Evolutionary conservation across 2,113 vertebrate genomes (phyloP).

Genomic region (Lutjanus erythropterus): DNA sequence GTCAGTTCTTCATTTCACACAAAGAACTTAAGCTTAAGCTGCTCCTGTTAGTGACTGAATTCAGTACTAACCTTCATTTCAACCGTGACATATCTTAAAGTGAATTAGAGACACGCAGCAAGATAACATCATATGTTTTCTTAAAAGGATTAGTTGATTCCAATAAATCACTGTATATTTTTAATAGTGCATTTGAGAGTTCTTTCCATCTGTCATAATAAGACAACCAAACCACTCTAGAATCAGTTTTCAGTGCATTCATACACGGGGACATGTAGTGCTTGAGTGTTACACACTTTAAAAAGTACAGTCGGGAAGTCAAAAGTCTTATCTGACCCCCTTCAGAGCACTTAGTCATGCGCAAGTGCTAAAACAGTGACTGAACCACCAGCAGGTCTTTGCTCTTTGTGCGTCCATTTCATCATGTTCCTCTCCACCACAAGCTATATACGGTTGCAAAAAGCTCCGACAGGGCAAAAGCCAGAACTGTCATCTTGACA

Average conservation of each 20-base stretch:
- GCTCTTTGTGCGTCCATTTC: conserved; percentile 37
- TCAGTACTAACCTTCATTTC: no score
- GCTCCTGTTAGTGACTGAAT: no score
- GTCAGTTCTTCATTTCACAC: no score
- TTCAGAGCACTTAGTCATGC: conserved; percentile 4
- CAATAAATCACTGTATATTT: no score
- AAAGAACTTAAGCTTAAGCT: no score
- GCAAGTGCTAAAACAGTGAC: conserved; percentile 17
- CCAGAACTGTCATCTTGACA: conserved; percentile 62
- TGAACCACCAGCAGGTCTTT: conserved; percentile 43
- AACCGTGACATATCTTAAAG: no score
- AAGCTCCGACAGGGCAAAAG: conserved; percentile 53
- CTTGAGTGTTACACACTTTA: conserved; percentile 1
- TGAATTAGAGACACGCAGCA: no score
- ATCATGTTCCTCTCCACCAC: conserved; percentile 61
- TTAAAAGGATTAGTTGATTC: no score
- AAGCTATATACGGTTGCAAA: conserved; percentile 44
- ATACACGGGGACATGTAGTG: not conserved
- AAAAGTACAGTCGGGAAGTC: not conserved
- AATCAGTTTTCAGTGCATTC: not conserved
- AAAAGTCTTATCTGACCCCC: conserved; percentile 34
- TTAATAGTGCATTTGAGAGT: not conserved
- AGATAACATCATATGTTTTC: no score
- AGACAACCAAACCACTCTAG: not conserved
- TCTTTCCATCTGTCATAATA: not conserved